Conservation (phyloP, 2,888 invertebrate species). For the Argyra leucocephala region DNA sequence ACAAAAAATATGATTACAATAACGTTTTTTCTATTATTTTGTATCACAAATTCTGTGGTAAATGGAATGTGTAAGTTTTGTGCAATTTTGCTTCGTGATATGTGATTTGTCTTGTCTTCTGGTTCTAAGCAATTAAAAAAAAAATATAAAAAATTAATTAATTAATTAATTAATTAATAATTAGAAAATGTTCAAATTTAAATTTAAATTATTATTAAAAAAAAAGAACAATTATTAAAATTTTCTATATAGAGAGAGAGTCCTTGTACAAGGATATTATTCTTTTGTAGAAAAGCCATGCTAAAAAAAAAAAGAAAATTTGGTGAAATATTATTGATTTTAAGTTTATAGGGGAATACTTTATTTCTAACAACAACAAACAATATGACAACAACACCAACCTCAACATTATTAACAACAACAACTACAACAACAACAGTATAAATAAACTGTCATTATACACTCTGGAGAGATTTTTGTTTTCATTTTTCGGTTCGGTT, state of each 20-base stretch:
- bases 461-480: not conserved
- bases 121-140: not conserved
- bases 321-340: not conserved
- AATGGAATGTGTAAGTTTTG: constrained; percentile 10
- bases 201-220: no score
- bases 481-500: no score
- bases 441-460: not conserved
- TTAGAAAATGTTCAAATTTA: no score
- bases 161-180: no score
- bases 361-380: not conserved
- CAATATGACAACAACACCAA: not conserved
- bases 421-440: not conserved
- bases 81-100: constrained; percentile 1
- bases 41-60: not conserved
- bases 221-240: no score
- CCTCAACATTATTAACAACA: not conserved
- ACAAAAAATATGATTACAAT: not conserved
- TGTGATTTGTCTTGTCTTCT: not conserved
- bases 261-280: no score
- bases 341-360: not conserved
- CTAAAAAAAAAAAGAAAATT: not conserved
- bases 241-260: no score
- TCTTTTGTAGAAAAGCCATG: no score
- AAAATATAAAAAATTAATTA: no score
- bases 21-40: not conserved